Base-by-base conservation (phyloP, 2,888 invertebrate species). In the Stenoptilia bipunctidactyla region DNA sequence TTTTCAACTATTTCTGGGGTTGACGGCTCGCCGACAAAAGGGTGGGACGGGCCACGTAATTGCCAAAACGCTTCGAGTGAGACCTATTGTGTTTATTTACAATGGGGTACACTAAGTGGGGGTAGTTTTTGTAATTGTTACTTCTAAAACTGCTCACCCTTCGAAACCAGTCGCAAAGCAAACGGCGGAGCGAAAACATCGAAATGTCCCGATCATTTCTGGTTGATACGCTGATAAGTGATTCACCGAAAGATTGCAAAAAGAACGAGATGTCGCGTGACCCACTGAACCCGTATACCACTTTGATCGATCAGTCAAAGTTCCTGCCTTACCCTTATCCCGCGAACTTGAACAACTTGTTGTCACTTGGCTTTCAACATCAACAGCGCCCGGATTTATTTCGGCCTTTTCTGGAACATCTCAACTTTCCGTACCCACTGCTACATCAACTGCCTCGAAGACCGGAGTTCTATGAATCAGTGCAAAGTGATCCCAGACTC, bases 191-290 rank as follows among this genome's bases (percentile, higher is more conserved):
- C 47, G 67, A 50, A 50, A 53, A 51, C 53, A 39, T 27, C 37
- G 41, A 77, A 54, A 93, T 93, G 92, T 93, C 93, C 45, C 88
- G 92, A 51, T 93, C 92, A 49, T 94, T 94, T 61, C 69, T 92
- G 41, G 92, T 94, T 59, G 93, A 93, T 59, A 90, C 93, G 39
- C 71, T 94, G 41, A 91, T 94, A 49, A 89, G 88, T 76, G 87
- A 87, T 42, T 63, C 88, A 34, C 8, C 20, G n/a, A 88, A 88
- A 51, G 79, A 83, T 42, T 70, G 68, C 37, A 71, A 73, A 52
- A 69, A 69, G 55, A 53, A 61, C 41, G 66, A 74, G 46, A 50
- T 73, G 55, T 48, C 74, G 49, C 66, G 71, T 68, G 76, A 86
- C 61, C 47, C 74, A 49, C 49, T 73, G 43, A 55, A 74, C 45